Evolutionary conservation across 2,888 invertebrate species (phyloP), one percentile per base, ranked within the genome.

Genomic region (Hoplodrina blanda): DNA sequence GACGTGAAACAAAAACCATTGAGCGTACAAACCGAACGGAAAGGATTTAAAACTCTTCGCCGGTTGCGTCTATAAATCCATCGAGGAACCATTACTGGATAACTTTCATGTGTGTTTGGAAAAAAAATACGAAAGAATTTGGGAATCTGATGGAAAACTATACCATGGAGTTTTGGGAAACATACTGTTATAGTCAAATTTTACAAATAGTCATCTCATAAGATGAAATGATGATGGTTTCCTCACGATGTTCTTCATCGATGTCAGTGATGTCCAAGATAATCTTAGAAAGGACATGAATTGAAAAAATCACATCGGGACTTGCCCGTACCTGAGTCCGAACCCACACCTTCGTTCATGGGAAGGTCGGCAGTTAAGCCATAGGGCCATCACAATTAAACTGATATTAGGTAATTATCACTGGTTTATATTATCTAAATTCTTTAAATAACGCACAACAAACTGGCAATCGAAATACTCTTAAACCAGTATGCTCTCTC

Each of bases 21-120:
- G 83, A 76, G 71, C 70, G 76, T 73, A 76, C 73, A 77, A 81
- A 72, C 72, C 78, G 62, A 86, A 76, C 61, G 72, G 73, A 69
- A 90, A 87, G 86, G 89, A 89, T 89, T 88, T 85, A 83, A 85
- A 90, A 88, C 88, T 89, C 90, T 80, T 85, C 79, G 78, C 84
- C 77, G 87, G 88, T 85, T 82, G 81, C 86, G 85, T 78, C 89
- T 85, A 90, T 91, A 92, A 91, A 92, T 91, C 88, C 84, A 73
- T 78, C 82, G 73, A 62, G 69, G 72, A 73, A 68, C 73, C 75
- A 82, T 74, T 68, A 70, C 72, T 59, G 74, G 68, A 66, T 83
- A 78, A 78, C 56, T 76, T 82, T 64, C 56, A 76, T 62, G 71
- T 73, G 66, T 70, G 65, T 79, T 73, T 65, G 19, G 10, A 53